Evolutionary conservation across 1,140 invertebrate species (phyloP), one percentile per base, ranked within the genome.

Genomic region (Diachasma alloeum): DNA sequence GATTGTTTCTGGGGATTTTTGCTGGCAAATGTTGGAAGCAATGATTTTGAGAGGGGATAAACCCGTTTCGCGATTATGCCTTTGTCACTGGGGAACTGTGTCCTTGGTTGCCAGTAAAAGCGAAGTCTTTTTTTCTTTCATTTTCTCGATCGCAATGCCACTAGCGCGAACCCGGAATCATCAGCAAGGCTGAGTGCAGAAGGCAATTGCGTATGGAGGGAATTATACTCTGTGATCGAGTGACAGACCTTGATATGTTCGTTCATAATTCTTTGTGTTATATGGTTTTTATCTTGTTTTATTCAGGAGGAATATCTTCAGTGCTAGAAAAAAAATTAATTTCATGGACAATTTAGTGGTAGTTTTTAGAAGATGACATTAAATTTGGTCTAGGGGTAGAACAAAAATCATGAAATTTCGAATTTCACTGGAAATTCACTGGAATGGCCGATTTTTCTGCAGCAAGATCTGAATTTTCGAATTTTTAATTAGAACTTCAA

Each of bases 161-260:
- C 53, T 4, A 63, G 2, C 9, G 37, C 42, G 46, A 72, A 72
- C 70, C 70, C 70, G 70, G 70, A 72, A 72, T 72, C 70, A n/a
- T 17, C 42, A 15, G 8, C 37, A 72, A 72, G 70, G 70, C 22
- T 71, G 39, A 26, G 56, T 67, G 15, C 66, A 36, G 22, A 69
- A n/a, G 67, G 39, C 66, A 44, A 71, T 71, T 71, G 44, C 70
- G 11, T 22, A 72, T 4, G 13, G 19, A 48, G 19, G 19, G 22
- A 69, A 22, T 69, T 69, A 26, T 26, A 2, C 24, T 9, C n/a
- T 1, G 53, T 26, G 19, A 63, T 63, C 24, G 24, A 63, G 22
- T 6, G 24, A 26, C 19, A 63, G 59, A 63, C 59, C 59, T 63
- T 63, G 59, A 63, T 63, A 15, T 46, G 59, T 11, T 63, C 22